These are phyloP conservation scores for Phlogophora meticulosa DNA, from an alignment of 2,888 invertebrate genomes.

Conservation along the genomic window DNA sequence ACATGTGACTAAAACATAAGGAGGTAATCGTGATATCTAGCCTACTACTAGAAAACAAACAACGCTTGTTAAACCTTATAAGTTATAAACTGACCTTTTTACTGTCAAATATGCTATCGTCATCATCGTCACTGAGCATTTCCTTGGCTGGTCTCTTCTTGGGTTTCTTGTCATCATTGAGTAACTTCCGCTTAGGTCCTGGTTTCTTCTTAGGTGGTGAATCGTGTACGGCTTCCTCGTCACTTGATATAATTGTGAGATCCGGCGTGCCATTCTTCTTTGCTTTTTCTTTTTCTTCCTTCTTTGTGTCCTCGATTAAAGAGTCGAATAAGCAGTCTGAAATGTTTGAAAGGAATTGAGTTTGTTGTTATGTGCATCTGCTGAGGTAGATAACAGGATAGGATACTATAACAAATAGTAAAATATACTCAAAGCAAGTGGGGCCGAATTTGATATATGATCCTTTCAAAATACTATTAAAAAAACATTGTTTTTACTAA, in stretches of 20 bases:
- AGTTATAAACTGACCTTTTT: slow-evolving; percentile 85
- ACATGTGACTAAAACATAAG: no score
- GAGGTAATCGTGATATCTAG: no score
- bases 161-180: slow-evolving; percentile 79
- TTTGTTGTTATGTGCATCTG: background rate
- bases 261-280: slow-evolving; percentile 61
- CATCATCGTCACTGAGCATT: slow-evolving; percentile 81
- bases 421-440: no score
- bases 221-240: slow-evolving; percentile 69
- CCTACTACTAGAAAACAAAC: no score
- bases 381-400: no score
- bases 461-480: background rate
- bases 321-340: slow-evolving; percentile 89
- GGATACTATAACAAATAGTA: no score
- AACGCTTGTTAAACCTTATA: no score
- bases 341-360: slow-evolving; percentile 36
- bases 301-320: slow-evolving; percentile 87
- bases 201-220: slow-evolving; percentile 82
- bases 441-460: no score
- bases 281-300: slow-evolving; percentile 73
- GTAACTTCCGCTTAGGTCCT: slow-evolving; percentile 79
- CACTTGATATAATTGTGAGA: slow-evolving; percentile 75
- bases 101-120: slow-evolving; percentile 88
- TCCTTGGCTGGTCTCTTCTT: slow-evolving; percentile 85
- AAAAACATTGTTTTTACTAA: slow-evolving; percentile 49